Conservation (phyloP, 2,113 vertebrate genomes). For the Marcusenius ussheri region DNA sequence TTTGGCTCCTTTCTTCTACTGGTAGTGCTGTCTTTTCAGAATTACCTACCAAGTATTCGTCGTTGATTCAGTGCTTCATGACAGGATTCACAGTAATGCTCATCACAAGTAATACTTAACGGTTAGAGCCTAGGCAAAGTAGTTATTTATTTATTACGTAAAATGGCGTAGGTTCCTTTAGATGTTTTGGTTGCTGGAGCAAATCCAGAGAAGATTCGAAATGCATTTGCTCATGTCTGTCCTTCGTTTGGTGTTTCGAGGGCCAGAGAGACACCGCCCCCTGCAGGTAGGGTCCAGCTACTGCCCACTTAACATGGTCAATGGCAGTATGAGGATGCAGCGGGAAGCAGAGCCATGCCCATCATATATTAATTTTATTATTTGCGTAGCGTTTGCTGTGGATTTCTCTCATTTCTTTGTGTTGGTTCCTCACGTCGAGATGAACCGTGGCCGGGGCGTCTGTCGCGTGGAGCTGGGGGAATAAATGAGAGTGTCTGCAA, state of each 20-base stretch:
- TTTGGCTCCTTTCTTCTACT: background rate
- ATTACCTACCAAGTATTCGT: background rate
- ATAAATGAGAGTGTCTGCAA: conserved; percentile 51
- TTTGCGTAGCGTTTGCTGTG: background rate
- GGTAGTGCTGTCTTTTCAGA: background rate
- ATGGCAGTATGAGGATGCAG: background rate
- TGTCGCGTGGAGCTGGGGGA: conserved; percentile 49
- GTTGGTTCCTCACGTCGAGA: conserved; percentile 7
- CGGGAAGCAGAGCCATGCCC: background rate
- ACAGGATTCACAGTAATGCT: background rate
- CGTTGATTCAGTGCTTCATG: background rate
- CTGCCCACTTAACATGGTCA: background rate
- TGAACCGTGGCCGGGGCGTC: conserved; percentile 37
- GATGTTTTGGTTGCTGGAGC: background rate
- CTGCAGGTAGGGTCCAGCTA: background rate
- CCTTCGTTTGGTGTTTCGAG: background rate
- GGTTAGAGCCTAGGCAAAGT: background rate
- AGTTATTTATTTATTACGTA: background rate
- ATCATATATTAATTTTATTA: background rate
- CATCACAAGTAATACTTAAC: background rate
- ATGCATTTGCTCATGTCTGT: background rate
- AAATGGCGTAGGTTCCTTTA: background rate
- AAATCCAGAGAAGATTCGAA: background rate
- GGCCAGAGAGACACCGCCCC: background rate
- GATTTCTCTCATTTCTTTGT: background rate